Percentiles rank a stretch among this genome's conserved stretches.
Conservation (phyloP, 2,888 invertebrate species). For the Corythucha ciliata region DNA sequence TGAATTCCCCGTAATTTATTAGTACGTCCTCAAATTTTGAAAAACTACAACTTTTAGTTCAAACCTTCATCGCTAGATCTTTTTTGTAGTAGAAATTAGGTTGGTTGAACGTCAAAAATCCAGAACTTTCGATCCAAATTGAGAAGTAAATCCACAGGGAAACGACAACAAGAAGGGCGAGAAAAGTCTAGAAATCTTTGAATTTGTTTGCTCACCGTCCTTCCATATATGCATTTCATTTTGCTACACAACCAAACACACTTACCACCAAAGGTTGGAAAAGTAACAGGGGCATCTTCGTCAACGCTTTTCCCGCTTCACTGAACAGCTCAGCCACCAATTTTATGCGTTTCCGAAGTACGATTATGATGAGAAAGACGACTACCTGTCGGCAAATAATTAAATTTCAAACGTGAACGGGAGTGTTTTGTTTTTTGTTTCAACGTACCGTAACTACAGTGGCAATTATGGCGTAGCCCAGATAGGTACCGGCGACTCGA, state of each 20-base stretch:
- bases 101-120: slow-evolving; percentile 40
- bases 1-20: too few relatives aligned
- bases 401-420: too few relatives aligned
- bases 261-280: slow-evolving; percentile 53
- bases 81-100: slow-evolving; percentile 41
- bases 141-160: slow-evolving; percentile 51
- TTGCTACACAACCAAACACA: too few relatives aligned
- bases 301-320: slow-evolving; percentile 57
- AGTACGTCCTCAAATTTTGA: too few relatives aligned
- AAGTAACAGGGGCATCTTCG: slow-evolving; percentile 51
- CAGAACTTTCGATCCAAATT: slow-evolving; percentile 55
- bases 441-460: slow-evolving; percentile 49
- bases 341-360: slow-evolving; percentile 53
- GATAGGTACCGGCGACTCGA: slow-evolving; percentile 42
- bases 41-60: background rate
- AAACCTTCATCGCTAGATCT: slow-evolving; percentile 42
- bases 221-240: too few relatives aligned
- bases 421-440: too few relatives aligned
- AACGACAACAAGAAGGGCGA: slow-evolving; percentile 46
- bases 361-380: slow-evolving; percentile 48
- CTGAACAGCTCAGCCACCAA: slow-evolving; percentile 54
- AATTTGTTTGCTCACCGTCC: background rate
- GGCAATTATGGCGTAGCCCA: slow-evolving; percentile 51
- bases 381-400: too few relatives aligned
- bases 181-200: slow-evolving; percentile 46